Base-by-base conservation (phyloP, 2,888 invertebrate species). In the Agrochola macilenta region DNA sequence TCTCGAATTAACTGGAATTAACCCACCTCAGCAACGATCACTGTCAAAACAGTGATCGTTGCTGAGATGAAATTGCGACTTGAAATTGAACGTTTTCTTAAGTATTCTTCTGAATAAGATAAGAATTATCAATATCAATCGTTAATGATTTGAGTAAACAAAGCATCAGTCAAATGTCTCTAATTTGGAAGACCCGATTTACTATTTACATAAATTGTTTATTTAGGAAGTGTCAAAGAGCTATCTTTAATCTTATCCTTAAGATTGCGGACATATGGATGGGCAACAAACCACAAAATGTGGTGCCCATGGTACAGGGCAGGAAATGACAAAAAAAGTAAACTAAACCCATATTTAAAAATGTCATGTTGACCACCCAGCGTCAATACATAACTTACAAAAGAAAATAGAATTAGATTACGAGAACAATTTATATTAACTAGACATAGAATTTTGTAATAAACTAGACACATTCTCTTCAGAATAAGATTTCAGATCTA, bases 341-440 rank as follows among this genome's bases (percentile, higher is more conserved):
- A 4, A 77, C 17, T 12, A 57, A 68, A 78, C 26, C 49, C 12
- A 43, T 35, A 57, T 64, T 69, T 73, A 52, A 66, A 69, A 23
- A n/a, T 57, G n/a, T 30, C 35, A 17, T 35, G 30, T 69, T 49
- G 74, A 66, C 83, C 78, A 82, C 78, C 86, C 86, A 85, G n/a
- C 14, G 30, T 72, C 46, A 58, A 26, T 43, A 57, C 4, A 57
- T 57, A 35, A 57, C 46, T 63, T 35, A 39, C 20, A 11, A 63
- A 23, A 30, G 9, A 23, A 23, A 49, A 63, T 43, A 17, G 23
- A n/a, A n/a, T 43, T 8, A 5, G 4, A 52, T 30, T 30, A 26
- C 58, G 3, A 54, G 17, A 78, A 46, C 12, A 1, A 26, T 17
- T 49, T 46, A 46, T 12, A 35, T 11, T 23, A 12, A 5, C 3